A percentile compares a stretch with the other conserved stretches of the same genome.
Conservation (phyloP, 2,888 invertebrate species). For the Euplagia quadripunctaria region DNA sequence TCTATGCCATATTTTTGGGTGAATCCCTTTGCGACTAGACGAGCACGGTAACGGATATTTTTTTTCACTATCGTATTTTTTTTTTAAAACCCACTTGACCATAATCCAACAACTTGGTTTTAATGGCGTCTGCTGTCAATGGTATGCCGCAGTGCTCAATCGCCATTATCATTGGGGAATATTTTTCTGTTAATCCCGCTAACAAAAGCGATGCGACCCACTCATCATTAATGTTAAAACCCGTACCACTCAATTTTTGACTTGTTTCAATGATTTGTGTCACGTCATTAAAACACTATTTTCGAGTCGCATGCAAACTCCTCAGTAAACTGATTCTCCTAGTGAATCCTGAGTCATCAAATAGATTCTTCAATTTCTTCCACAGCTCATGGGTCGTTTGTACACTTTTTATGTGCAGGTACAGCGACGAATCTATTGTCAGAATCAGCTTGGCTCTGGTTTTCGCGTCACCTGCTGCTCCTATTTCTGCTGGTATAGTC, state of each 20-base stretch:
- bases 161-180: constrained; percentile 39
- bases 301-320: constrained; percentile 18
- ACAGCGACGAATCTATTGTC: constrained; percentile 15
- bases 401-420: constrained; percentile 24
- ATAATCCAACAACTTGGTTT: neutral
- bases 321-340: constrained; percentile 22
- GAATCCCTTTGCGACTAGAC: too few relatives aligned
- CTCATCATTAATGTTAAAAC: too few relatives aligned
- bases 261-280: constrained; percentile 11
- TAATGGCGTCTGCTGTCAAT: neutral
- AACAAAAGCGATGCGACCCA: constrained; percentile 13
- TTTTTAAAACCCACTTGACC: too few relatives aligned
- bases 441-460: neutral
- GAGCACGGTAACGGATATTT: too few relatives aligned
- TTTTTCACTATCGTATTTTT: too few relatives aligned
- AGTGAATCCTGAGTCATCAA: neutral
- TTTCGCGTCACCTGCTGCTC: neutral
- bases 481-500: neutral
- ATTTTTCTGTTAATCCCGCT: constrained; percentile 35
- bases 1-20: neutral
- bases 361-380: constrained; percentile 20
- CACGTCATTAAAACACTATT: neutral
- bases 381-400: constrained; percentile 15
- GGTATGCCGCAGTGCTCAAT: constrained; percentile 24
- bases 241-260: constrained; percentile 7